Evolutionary conservation across 2,888 invertebrate species (phyloP).

Genomic region (Monopis laevigella): DNA sequence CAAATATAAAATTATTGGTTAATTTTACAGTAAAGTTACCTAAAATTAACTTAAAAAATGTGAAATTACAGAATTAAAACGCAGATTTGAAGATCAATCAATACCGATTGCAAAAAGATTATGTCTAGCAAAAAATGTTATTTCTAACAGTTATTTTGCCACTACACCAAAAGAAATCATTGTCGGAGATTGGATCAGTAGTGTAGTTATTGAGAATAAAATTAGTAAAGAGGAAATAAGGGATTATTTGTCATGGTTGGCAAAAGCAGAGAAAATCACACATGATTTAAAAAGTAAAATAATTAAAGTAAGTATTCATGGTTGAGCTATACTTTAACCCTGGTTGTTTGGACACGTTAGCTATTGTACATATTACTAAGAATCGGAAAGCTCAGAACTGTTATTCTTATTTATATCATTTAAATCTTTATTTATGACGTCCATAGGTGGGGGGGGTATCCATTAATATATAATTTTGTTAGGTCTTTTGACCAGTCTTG

Average conservation of each 20-base stretch:
- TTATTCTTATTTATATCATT: too few species aligned
- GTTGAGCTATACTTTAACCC: too few species aligned
- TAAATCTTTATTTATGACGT: too few species aligned
- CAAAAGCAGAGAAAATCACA: slow-evolving; percentile 37
- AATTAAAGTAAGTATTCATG: slow-evolving; percentile 40
- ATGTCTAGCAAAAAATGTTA: slow-evolving; percentile 61
- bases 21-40: neutral
- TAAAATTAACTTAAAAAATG: neutral
- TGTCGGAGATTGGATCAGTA: slow-evolving; percentile 57
- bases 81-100: slow-evolving; percentile 42
- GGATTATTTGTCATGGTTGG: slow-evolving; percentile 40
- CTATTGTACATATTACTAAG: too few species aligned
- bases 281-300: slow-evolving; percentile 42
- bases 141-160: slow-evolving; percentile 53
- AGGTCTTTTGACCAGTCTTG: too few species aligned
- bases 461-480: too few species aligned
- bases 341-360: too few species aligned
- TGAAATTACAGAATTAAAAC: slow-evolving; percentile 50
- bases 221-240: slow-evolving; percentile 34
- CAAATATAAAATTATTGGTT: neutral
- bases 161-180: slow-evolving; percentile 57
- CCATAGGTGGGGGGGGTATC: too few species aligned
- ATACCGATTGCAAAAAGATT: slow-evolving; percentile 58
- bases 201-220: slow-evolving; percentile 30
- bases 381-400: too few species aligned